Evolutionary conservation across 2,113 vertebrate species (phyloP).

Genomic region (Cololabis saira): DNA sequence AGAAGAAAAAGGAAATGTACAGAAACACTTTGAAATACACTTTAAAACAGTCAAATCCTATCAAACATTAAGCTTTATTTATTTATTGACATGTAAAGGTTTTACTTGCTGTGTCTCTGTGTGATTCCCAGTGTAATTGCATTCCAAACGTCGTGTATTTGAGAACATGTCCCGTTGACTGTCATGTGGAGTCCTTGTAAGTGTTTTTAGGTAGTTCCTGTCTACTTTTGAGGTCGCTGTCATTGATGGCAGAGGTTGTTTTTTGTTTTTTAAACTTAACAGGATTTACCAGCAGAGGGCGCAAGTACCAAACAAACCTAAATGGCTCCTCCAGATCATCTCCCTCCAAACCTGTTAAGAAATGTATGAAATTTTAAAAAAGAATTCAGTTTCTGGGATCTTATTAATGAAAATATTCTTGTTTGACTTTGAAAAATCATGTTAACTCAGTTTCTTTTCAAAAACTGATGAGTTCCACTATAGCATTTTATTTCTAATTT

Average conservation of each 20-base stretch:
- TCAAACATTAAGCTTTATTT: too few relatives aligned
- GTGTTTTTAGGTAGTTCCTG: not conserved
- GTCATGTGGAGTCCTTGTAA: not conserved
- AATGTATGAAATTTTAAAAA: conserved; percentile 16
- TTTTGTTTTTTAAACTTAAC: not conserved
- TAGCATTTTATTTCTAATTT: not conserved
- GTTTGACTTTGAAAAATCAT: not conserved
- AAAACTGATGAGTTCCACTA: too few relatives aligned
- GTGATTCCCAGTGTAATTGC: too few relatives aligned
- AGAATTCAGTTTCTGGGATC: not conserved
- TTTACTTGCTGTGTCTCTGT: too few relatives aligned
- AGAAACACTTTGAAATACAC: too few relatives aligned
- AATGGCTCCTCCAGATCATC: not conserved
- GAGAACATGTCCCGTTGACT: not conserved
- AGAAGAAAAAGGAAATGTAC: not conserved
- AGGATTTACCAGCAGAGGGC: conserved; percentile 55
- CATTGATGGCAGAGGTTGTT: not conserved
- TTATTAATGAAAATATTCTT: not conserved
- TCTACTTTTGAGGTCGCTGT: not conserved
- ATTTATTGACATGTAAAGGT: too few relatives aligned
- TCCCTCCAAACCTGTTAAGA: not conserved
- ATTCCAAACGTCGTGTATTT: too few relatives aligned
- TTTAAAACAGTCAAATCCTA: too few relatives aligned
- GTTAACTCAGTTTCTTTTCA: too few relatives aligned
- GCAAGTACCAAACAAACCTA: conserved; percentile 37